Conservation (phyloP, 2,113 vertebrate genomes). For the Carassius carassius region DNA sequence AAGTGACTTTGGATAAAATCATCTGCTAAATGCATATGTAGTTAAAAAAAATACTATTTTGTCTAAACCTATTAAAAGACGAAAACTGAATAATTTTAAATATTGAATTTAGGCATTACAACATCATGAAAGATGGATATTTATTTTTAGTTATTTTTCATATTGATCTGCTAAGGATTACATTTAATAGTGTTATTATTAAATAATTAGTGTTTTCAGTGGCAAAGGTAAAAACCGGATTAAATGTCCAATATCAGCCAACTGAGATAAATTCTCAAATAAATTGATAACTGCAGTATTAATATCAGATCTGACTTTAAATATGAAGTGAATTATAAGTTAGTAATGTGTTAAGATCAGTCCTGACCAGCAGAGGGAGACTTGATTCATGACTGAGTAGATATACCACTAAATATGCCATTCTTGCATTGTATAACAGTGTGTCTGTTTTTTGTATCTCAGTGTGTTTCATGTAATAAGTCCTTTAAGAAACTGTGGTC, state of each 20-base stretch:
- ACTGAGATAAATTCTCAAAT: background rate
- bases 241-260: background rate
- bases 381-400: background rate
- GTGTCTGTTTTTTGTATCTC: constrained; percentile 49
- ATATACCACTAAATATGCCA: background rate
- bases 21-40: no score
- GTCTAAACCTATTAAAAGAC: no score
- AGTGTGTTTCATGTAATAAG: constrained; percentile 98
- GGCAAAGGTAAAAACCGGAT: background rate
- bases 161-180: background rate
- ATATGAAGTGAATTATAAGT: background rate
- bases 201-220: background rate
- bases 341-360: background rate
- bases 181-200: background rate
- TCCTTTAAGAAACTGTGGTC: constrained; percentile 99
- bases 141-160: no score
- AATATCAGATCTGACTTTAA: background rate
- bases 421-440: background rate
- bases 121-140: background rate
- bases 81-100: no score
- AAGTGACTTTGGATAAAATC: no score
- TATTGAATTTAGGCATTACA: background rate
- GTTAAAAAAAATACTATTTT: no score
- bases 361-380: constrained; percentile 34
- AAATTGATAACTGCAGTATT: background rate